Evolutionary conservation across 2,888 invertebrate genomes (phyloP).

Genomic region (Fragum sueziense): DNA sequence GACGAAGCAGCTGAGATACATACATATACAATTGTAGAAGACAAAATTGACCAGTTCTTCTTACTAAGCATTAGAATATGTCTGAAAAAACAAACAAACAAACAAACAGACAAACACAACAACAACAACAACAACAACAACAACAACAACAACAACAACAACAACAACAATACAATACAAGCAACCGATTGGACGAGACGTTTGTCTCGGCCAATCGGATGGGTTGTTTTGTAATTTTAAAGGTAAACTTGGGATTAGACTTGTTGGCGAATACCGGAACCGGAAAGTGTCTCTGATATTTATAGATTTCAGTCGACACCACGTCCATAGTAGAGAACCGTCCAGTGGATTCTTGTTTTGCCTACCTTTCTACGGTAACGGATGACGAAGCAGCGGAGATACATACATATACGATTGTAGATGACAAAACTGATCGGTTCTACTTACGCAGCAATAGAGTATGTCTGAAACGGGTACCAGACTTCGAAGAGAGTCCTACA

Average conservation of each 20-base stretch:
- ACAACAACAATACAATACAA: too few relatives aligned
- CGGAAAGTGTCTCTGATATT: too few relatives aligned
- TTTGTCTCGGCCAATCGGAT: too few relatives aligned
- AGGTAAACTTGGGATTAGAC: too few relatives aligned
- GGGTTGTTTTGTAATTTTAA: too few relatives aligned
- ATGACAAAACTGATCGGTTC: conserved; percentile 56
- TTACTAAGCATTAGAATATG: conserved; percentile 57
- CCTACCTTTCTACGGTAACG: conserved; percentile 58
- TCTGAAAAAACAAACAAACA: too few relatives aligned
- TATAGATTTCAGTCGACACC: conserved; percentile 60
- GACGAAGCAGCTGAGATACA: conserved; percentile 63
- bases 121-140: too few relatives aligned
- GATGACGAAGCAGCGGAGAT: conserved; percentile 61
- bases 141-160: too few relatives aligned
- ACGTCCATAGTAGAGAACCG: conserved; percentile 59
- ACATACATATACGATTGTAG: conserved; percentile 58
- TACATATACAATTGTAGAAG: conserved; percentile 53
- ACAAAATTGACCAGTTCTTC: conserved; percentile 54
- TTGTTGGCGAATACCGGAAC: too few relatives aligned
- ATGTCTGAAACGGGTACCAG: conserved; percentile 52
- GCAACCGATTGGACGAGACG: too few relatives aligned
- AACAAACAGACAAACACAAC: too few relatives aligned
- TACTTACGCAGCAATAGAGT: conserved; percentile 51
- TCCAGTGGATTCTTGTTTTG: conserved; percentile 57
- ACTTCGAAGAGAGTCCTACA: conserved; percentile 60